phyloP scores from a whole-genome alignment of 2,888 invertebrate species.

The Dicyrtomina minuta region DNA sequence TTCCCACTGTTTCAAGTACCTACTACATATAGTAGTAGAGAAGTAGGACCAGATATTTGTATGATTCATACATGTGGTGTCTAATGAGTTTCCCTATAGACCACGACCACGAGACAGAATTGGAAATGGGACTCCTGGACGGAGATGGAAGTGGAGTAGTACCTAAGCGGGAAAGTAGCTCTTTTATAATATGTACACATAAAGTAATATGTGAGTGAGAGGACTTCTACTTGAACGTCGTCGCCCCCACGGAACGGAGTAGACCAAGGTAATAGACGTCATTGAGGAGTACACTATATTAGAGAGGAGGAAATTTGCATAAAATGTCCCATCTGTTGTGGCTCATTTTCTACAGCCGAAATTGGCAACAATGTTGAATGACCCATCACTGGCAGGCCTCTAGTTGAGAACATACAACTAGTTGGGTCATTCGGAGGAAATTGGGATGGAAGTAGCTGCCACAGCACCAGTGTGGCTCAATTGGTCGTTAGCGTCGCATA shows the following conservation, averaged over 20 bases:
- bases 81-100: not conserved
- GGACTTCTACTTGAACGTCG: no score
- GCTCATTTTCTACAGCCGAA: conserved; percentile 44
- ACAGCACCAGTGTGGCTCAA: conserved; percentile 47
- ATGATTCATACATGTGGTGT: not conserved
- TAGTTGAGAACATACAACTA: conserved; percentile 3
- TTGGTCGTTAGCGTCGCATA: conserved; percentile 53
- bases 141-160: no score
- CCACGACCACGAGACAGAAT: no score
- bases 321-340: conserved; percentile 50
- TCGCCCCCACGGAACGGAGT: conserved; percentile 11
- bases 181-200: no score
- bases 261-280: conserved; percentile 25
- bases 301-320: conserved; percentile 45
- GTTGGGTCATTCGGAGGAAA: conserved; percentile 37
- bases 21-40: no score
- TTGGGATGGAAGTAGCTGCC: conserved; percentile 41
- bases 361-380: conserved; percentile 45
- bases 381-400: conserved; percentile 28
- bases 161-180: no score
- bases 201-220: no score
- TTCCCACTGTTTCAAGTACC: no score
- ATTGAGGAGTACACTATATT: conserved; percentile 29
- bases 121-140: no score
- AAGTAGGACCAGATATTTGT: no score